Base-by-base conservation (phyloP, 35 echinoderm and acorn worm species). In the Hemicentrotus pulcherrimus region DNA sequence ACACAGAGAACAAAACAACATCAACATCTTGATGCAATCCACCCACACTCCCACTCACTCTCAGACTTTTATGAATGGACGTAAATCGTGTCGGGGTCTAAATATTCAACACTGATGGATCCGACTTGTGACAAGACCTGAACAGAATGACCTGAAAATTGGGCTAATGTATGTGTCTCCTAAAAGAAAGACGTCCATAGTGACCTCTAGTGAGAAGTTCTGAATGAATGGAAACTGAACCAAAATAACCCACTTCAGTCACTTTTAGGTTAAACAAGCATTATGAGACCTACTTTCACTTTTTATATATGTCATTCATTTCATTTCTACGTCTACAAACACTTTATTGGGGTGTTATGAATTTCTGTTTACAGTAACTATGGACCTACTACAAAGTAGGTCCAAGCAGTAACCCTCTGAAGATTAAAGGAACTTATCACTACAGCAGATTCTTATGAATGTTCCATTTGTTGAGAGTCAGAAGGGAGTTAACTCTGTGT, bases 181-280 rank as follows among this genome's bases (percentile, higher is more conserved):
- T 6, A 78, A 78, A 22, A 7, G 65, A 78, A 78, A 78, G 65
- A 4, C 22, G 15, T 78, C 65, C 28, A 4, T 7, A 78, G 28
- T 78, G 65, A 78, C 65, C 65, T n/a, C 28, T 78, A 78, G 15
- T 78, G 7, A 78, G 22, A 78, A 78, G 3, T 78, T 28, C 65
- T 78, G 22, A 22, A 78, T 78, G 65, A n/a, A 78, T 22, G 22
- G 65, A 78, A 78, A 78, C 65, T 78, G 65, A 78, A 78, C 65
- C 65, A 22, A 78, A 78, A 78, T 78, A 78, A 78, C 65, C 65
- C 65, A 78, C 65, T 78, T n/a, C 65, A n/a, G 65, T 78, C 65
- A 78, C 65, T 78, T 78, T 4, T 22, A 78, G 65, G 65, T 78
- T 78, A 78, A 78, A 78, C 65, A 78, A 78, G 24, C 65, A 78